Base-by-base conservation (phyloP, 2,888 invertebrate genomes). In the Acronicta leporina region DNA sequence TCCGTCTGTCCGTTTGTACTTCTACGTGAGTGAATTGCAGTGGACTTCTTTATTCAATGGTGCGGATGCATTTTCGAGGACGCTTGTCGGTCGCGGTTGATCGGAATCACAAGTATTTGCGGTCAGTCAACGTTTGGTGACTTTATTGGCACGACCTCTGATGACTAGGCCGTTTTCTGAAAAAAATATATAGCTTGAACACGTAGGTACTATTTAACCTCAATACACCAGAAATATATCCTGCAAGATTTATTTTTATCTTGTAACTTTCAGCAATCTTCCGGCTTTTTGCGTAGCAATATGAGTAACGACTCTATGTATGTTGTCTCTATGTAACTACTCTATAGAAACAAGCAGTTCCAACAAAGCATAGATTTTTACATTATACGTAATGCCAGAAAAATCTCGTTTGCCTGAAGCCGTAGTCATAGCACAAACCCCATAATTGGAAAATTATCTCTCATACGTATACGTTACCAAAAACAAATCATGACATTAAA, bases 21-120 rank as follows among this genome's bases (percentile, higher is more conserved):
- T 83, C 81, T 90, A 92, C 91, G 92, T 91, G 90, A 92, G 88
- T 87, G 85, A 89, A 88, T 87, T 89, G 85, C 85, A 77, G 77
- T 80, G 80, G 79, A 74, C 73, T 79, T 78, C 77, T 81, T 81
- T 85, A 86, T 86, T 78, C 79, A 77, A 84, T 83, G 80, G 79
- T 67, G 79, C 77, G 82, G 80, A 78, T 84, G 80, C 81, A 79
- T 83, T 82, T 80, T 84, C 65, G 82, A 83, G 82, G 77, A 80
- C 80, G 80, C 75, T 82, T 74, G 77, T 79, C 67, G 80, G 57
- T 76, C 68, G 73, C 64, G 77, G 82, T 81, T 78, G 84, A 82
- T 79, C 77, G 70, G 83, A 82, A 84, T 87, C 81, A 87, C 80
- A 86, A 89, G 84, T 87, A 81, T 84, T 86, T 81, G 80, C 63